These are phyloP conservation scores for Stigmatopora argus DNA, from an alignment of 2,113 vertebrate species.

Conservation along the genomic window DNA sequence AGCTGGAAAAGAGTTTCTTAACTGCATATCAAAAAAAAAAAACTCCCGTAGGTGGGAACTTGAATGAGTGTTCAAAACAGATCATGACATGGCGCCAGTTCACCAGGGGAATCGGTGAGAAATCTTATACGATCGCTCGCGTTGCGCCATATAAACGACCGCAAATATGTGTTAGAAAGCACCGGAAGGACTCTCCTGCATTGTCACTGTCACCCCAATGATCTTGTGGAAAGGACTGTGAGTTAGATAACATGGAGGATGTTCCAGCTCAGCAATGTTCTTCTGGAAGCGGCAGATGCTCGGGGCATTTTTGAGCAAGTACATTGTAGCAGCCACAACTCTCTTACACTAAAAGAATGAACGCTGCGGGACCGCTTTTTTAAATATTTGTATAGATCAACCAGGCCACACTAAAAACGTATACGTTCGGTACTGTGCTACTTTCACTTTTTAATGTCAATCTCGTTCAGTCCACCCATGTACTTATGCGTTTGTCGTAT, in stretches of 20 bases:
- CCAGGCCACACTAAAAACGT: no score
- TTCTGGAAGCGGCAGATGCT: not conserved
- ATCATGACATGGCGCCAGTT: not conserved
- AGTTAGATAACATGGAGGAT: not conserved
- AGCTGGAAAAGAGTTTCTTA: slow-evolving; percentile 14
- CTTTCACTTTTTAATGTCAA: no score
- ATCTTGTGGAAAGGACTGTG: no score
- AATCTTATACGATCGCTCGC: not conserved
- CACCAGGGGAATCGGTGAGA: not conserved
- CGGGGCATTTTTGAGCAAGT: not conserved
- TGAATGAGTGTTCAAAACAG: not conserved
- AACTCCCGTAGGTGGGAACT: not conserved
- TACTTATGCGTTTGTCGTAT: no score
- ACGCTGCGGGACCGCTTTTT: not conserved
- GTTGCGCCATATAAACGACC: not conserved
- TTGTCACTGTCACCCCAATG: no score
- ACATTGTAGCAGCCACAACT: not conserved
- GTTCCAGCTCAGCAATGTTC: not conserved
- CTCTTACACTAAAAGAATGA: not conserved
- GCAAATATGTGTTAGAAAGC: not conserved
- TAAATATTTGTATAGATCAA: not conserved
- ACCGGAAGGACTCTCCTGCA: not conserved
- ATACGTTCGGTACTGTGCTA: no score
- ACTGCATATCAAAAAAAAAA: not conserved
- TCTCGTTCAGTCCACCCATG: no score